Evolutionary conservation across 2,888 invertebrate genomes (phyloP).

Genomic region (Xylota sylvarum): DNA sequence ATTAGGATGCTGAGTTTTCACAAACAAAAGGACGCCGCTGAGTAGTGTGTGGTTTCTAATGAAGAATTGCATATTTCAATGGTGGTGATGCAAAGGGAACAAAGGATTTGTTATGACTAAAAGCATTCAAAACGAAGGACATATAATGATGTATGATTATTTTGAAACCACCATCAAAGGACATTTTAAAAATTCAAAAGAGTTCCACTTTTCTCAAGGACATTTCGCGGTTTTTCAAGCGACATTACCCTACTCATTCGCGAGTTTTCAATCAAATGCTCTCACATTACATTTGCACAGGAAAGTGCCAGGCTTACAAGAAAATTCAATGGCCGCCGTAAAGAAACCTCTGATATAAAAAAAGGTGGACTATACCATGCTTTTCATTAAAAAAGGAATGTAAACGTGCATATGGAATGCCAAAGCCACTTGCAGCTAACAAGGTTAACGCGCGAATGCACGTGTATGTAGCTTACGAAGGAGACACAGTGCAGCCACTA

Average conservation of each 20-base stretch:
- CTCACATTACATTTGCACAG: constrained; percentile 34
- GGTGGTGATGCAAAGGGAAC: neutral
- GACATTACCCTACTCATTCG: constrained; percentile 4
- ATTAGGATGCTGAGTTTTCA: constrained; percentile 11
- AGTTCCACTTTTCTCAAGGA: constrained; percentile 22
- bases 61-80: neutral
- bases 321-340: neutral
- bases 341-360: neutral
- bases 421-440: constrained; percentile 22
- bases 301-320: neutral
- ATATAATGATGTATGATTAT: constrained; percentile 1
- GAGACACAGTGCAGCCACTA: neutral
- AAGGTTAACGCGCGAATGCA: constrained; percentile 40
- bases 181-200: constrained; percentile 5
- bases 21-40: constrained; percentile 2
- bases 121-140: constrained; percentile 24
- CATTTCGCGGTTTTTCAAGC: constrained; percentile 33
- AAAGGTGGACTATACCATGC: neutral
- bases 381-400: neutral
- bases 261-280: constrained; percentile 28
- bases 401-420: constrained; percentile 6
- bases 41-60: constrained; percentile 17
- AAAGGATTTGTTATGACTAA: constrained; percentile 14
- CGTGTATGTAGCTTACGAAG: constrained; percentile 14
- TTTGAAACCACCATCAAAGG: constrained; percentile 29